Evolutionary conservation across 1,140 invertebrate species (phyloP), one percentile per base, ranked within the genome.

Genomic region (Drosophila prosaltans): DNA sequence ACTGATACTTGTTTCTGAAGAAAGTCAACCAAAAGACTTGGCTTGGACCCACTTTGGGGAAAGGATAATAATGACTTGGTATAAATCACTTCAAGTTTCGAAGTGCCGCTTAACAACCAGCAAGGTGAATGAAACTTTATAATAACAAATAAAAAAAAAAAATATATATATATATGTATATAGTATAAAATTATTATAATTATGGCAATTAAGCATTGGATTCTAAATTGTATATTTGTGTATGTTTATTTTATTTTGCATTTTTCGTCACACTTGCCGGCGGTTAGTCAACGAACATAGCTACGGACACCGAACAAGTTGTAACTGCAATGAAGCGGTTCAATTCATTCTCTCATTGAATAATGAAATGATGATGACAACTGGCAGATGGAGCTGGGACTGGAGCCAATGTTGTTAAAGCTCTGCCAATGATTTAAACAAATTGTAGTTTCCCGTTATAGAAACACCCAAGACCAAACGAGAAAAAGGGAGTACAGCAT

Each of bases 251-350:
- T 72, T 11, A 55, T 32, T 57, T 78, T 39, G 32, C 65, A 64
- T 65, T 43, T 77, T 77, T 77, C 80, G 69, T 77, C 72, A 61
- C 70, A 78, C 80, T 74, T 57, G 51, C 28, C 40, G 24, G 48
- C 16, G 24, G 48, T 43, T 65, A 48, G 51, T 39, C 63, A 32
- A 55, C 36, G 7, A 9, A 65, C 32, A 45, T 43, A 85, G 74
- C 8, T 45, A 58, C 64, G 68, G 83, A 55, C 76, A 72, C 69
- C 67, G 61, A 88, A 43, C 83, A 60, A 77, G 83, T 77, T 80
- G 63, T 67, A 77, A 74, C 82, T 73, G 82, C 72, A 65, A 65
- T 57, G 55, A 86, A 88, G 82, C 72, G 79, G 82, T 74, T 86
- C 67, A 58, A 41, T 57, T 77, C 72, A 51, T 72, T 64, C 61